Percentiles rank a stretch among this genome's conserved stretches.
Evolutionary conservation across 2,797 vertebrate genomes (phyloP).

Genomic region (Buphagus erythrorhynchus): DNA sequence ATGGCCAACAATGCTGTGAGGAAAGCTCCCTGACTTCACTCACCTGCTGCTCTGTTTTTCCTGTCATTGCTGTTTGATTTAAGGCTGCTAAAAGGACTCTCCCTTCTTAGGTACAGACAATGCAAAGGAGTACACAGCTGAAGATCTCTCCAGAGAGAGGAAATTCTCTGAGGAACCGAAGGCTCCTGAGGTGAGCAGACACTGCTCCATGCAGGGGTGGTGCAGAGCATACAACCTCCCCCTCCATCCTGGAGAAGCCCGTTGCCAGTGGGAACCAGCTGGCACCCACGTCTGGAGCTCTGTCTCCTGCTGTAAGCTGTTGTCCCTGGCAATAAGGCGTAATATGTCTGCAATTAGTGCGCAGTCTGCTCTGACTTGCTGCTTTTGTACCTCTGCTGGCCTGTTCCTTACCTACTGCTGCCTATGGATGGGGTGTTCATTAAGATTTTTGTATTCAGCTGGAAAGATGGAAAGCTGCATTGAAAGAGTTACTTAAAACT

Average conservation of each 20-base stretch:
- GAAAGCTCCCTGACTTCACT: not conserved
- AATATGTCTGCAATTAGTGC: constrained; percentile 45
- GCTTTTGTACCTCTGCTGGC: constrained; percentile 23
- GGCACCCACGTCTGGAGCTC: constrained; percentile 39
- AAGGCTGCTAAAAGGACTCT: constrained; percentile 4
- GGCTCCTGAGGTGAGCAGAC: constrained; percentile 66
- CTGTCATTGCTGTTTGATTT: not conserved
- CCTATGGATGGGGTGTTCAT: not conserved
- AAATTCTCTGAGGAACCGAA: constrained; percentile 63
- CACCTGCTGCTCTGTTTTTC: constrained; percentile 20
- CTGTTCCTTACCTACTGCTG: not conserved
- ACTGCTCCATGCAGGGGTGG: not conserved
- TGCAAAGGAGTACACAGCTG: not conserved
- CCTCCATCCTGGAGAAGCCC: constrained; percentile 14
- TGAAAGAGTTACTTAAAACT: not conserved
- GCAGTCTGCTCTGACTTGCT: constrained; percentile 16
- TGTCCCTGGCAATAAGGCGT: constrained; percentile 58
- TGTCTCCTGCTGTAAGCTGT: constrained; percentile 53
- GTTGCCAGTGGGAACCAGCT: constrained; percentile 45
- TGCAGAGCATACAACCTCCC: constrained; percentile 7
- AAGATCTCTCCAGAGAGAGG: constrained; percentile 49
- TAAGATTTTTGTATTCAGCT: not conserved
- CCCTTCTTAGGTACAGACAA: constrained; percentile 9
- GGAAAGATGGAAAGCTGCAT: not conserved
- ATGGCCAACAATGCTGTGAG: not conserved